phyloP scores from a whole-genome alignment of 2,113 vertebrate species.

The Chroicocephalus ridibundus region DNA sequence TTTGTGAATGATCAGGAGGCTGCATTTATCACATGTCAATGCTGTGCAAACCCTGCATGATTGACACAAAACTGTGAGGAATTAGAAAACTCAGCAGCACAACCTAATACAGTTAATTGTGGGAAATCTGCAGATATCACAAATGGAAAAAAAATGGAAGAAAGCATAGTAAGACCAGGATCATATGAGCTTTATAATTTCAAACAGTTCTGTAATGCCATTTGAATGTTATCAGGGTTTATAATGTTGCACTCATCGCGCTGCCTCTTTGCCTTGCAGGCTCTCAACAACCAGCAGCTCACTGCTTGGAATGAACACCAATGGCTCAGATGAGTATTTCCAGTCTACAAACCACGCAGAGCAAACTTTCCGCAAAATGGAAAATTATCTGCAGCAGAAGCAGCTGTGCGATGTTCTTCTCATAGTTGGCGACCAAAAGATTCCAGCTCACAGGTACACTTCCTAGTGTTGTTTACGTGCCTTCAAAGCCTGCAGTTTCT shows the following conservation, averaged over 20 bases:
- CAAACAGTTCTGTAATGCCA: neutral
- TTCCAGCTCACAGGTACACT: conserved; percentile 91
- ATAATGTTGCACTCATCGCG: neutral
- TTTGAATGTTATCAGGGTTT: rapidly evolving
- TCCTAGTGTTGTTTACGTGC: neutral
- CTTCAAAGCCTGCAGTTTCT: neutral
- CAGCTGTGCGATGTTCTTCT: conserved; percentile 95
- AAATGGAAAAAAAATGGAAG: neutral
- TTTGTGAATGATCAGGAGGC: neutral
- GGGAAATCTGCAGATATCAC: neutral
- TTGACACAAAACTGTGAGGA: neutral
- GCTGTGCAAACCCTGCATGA: neutral
- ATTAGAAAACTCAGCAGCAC: neutral
- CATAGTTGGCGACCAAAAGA: conserved; percentile 90
- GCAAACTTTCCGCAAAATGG: conserved; percentile 94
- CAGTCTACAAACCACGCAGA: conserved; percentile 90
- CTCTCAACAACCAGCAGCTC: conserved; percentile 75
- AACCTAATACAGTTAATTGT: neutral
- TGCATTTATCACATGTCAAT: rapidly evolving
- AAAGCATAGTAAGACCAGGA: neutral
- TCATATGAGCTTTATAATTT: neutral
- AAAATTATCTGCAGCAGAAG: conserved; percentile 93
- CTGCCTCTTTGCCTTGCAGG: conserved; percentile 61
- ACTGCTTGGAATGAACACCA: conserved; percentile 78
- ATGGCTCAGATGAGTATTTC: conserved; percentile 87